These are phyloP conservation scores for Drosophila nr. medialis DNA, from an alignment of 2,888 invertebrate genomes.

Conservation along the genomic window DNA sequence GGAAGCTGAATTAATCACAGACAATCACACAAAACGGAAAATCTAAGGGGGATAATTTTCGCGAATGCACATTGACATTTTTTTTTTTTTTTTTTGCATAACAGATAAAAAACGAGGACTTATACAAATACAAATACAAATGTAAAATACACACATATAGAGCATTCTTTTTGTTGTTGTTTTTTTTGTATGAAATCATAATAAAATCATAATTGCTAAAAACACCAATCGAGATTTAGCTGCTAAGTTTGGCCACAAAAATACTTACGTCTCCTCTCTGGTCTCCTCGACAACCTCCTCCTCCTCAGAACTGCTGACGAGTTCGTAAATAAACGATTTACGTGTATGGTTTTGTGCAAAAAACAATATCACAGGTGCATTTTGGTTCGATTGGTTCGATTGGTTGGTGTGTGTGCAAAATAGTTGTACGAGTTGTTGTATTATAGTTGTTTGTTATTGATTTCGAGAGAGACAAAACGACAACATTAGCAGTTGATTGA, in stretches of 20 bases:
- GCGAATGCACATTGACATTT: conserved; percentile 54
- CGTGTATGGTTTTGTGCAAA: conserved; percentile 56
- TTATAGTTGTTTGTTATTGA: conserved; percentile 54
- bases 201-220: conserved; percentile 50
- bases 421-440: conserved; percentile 41
- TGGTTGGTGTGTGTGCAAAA: conserved; percentile 48
- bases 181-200: conserved; percentile 30
- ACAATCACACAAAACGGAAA: conserved; percentile 61
- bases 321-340: conserved; percentile 74
- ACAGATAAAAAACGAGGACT: conserved; percentile 45
- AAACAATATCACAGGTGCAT: conserved; percentile 60
- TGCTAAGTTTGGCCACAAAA: conserved; percentile 64
- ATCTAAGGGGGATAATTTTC: conserved; percentile 24
- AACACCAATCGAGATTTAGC: conserved; percentile 68
- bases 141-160: conserved; percentile 57
- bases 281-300: conserved; percentile 85
- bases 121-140: conserved; percentile 43
- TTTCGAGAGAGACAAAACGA: conserved; percentile 66
- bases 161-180: conserved; percentile 29
- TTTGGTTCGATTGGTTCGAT: conserved; percentile 31
- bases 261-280: conserved; percentile 84
- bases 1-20: conserved; percentile 48
- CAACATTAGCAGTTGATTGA: conserved; percentile 70
- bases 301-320: conserved; percentile 84
- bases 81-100: conserved; percentile 36